Conservation (phyloP, 1,140 invertebrate species). For the Eriosoma lanigerum region DNA sequence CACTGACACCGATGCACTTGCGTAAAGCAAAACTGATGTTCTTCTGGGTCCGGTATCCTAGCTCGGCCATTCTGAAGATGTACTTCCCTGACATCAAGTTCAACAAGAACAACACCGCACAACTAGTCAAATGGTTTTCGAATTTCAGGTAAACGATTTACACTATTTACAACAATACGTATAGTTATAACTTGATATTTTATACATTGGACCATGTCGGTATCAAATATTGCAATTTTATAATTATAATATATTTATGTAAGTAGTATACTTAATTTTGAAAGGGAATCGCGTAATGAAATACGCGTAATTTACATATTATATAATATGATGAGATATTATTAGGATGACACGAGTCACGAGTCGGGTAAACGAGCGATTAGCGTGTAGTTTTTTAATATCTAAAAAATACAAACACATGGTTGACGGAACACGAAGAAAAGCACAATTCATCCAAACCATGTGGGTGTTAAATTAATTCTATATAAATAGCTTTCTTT, state of each 20-base stretch:
- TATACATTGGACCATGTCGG: too few relatives aligned
- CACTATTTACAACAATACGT: too few relatives aligned
- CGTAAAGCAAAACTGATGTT: constrained; percentile 99
- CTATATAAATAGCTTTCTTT: constrained; percentile 33
- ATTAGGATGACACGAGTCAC: too few relatives aligned
- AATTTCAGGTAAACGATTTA: constrained; percentile 89
- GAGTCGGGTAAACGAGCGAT: too few relatives aligned
- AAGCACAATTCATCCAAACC: constrained; percentile 32
- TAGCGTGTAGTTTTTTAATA: too few relatives aligned
- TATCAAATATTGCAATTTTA: too few relatives aligned
- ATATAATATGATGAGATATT: too few relatives aligned
- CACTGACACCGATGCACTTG: constrained; percentile 98
- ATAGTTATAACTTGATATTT: too few relatives aligned
- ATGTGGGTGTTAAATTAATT: constrained; percentile 51
- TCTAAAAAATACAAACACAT: neutral
- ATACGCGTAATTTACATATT: too few relatives aligned
- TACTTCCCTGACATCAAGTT: constrained; percentile 99
- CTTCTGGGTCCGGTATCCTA: constrained; percentile 99
- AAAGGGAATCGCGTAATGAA: too few relatives aligned
- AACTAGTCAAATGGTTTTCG: constrained; percentile 99
- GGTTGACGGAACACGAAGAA: constrained; percentile 50
- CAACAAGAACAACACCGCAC: constrained; percentile 99
- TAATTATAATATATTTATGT: too few relatives aligned
- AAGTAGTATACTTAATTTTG: too few relatives aligned
- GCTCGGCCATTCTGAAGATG: constrained; percentile 96